Conservation (phyloP, 2,888 invertebrate genomes). For the Escarpia spicata region DNA sequence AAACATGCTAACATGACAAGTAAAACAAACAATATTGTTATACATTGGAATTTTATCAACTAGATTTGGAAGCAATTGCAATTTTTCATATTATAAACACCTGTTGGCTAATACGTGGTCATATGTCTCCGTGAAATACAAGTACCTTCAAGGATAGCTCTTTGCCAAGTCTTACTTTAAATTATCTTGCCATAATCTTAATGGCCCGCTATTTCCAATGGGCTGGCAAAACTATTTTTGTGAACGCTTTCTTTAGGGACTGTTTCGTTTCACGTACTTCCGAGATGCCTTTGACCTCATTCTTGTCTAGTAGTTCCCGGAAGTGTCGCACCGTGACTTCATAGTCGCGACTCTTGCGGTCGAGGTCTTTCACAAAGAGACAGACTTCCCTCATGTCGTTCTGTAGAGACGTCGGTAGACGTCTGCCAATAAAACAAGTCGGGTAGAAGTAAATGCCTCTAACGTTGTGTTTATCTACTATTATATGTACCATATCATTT, state of each 20-base stretch:
- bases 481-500: not conserved
- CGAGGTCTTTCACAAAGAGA: constrained; percentile 81
- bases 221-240: not conserved
- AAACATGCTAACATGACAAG: constrained; percentile 23
- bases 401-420: constrained; percentile 66
- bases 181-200: not conserved
- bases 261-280: constrained; percentile 45
- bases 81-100: not conserved
- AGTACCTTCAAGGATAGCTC: too few relatives aligned
- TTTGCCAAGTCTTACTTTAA: not conserved
- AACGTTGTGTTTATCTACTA: not conserved
- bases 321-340: constrained; percentile 81
- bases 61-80: constrained; percentile 22
- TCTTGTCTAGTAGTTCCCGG: constrained; percentile 74
- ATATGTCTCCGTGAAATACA: too few relatives aligned
- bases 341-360: constrained; percentile 77
- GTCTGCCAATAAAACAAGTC: constrained; percentile 43
- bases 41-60: constrained; percentile 7
- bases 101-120: not conserved
- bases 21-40: constrained; percentile 19
- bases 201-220: not conserved
- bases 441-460: not conserved
- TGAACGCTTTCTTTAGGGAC: not conserved
- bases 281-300: constrained; percentile 70
- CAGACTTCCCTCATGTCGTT: constrained; percentile 76